phyloP scores from a whole-genome alignment of 2,113 vertebrate species.

The Aspiorhynchus laticeps region DNA sequence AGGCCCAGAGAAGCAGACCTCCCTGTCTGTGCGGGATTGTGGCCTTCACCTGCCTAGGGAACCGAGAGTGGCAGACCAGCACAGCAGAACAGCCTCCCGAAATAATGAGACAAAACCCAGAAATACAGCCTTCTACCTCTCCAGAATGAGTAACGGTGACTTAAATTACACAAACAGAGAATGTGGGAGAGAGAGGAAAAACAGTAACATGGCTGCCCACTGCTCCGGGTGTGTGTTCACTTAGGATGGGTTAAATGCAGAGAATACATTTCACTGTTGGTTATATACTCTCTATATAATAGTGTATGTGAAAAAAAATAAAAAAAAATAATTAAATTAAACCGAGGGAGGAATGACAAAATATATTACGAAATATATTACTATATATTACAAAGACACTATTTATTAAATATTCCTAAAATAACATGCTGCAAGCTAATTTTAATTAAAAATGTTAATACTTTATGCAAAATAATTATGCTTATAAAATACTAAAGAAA shows the following conservation, averaged over 20 bases:
- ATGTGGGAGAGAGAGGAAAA: not conserved
- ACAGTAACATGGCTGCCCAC: too few relatives aligned
- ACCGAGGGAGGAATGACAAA: constrained; percentile 5
- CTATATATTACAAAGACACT: not conserved
- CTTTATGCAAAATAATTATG: not conserved
- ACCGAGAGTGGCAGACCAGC: not conserved
- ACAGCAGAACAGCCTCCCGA: not conserved
- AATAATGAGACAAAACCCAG: constrained; percentile 15
- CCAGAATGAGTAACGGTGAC: not conserved
- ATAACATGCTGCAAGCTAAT: not conserved
- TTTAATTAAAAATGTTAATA: not conserved
- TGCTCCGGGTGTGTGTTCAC: too few relatives aligned
- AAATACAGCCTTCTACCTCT: not conserved
- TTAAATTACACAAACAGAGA: not conserved
- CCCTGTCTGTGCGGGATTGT: not conserved
- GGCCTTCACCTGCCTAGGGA: constrained; percentile 29
- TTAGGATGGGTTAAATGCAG: too few relatives aligned
- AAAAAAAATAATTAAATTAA: too few relatives aligned
- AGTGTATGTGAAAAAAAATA: too few relatives aligned
- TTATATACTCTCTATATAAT: too few relatives aligned
- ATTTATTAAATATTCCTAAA: not conserved
- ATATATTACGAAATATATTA: not conserved
- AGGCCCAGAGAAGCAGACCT: constrained; percentile 34
- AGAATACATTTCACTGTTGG: too few relatives aligned
- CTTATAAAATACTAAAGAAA: not conserved